phyloP scores from a whole-genome alignment of 92 coral and sea anemone species.

The Anthopleura xanthogrammica region DNA sequence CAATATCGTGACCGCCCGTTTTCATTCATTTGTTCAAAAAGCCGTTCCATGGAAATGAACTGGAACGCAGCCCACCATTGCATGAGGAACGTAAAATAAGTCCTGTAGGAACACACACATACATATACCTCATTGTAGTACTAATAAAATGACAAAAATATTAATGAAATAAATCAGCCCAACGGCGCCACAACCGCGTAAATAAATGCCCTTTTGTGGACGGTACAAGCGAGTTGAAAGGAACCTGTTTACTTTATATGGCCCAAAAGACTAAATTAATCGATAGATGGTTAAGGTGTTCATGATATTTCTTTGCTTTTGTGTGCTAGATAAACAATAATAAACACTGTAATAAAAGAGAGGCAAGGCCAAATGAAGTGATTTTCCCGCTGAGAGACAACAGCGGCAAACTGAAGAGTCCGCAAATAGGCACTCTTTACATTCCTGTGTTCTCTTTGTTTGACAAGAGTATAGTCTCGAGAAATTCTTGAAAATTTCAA shows the following conservation, averaged over 20 bases:
- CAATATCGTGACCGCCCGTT: not conserved
- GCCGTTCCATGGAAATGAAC: not conserved
- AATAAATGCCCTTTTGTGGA: conserved; percentile 63
- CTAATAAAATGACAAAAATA: conserved; percentile 64
- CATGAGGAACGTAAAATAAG: not conserved
- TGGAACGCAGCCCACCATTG: not conserved
- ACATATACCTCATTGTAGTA: conserved; percentile 38
- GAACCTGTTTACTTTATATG: conserved; percentile 69
- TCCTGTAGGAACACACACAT: not conserved
- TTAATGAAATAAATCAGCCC: conserved; percentile 59
- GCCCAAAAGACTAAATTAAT: conserved; percentile 69
- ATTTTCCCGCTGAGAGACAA: conserved; percentile 25
- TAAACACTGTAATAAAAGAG: conserved; percentile 50
- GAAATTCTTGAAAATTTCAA: conserved; percentile 35
- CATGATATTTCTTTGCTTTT: conserved; percentile 74
- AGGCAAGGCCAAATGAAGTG: conserved; percentile 23
- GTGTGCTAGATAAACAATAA: conserved; percentile 79
- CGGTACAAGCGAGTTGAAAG: conserved; percentile 63
- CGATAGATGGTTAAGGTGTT: conserved; percentile 68
- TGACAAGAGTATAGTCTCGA: conserved; percentile 8
- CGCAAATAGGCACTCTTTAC: conserved; percentile 26
- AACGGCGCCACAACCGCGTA: conserved; percentile 68
- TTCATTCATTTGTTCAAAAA: not conserved
- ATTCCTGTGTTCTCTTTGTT: conserved; percentile 41
- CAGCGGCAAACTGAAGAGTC: conserved; percentile 43